Conservation (phyloP, 1,140 invertebrate genomes). For the Geopemphigus sp. region DNA sequence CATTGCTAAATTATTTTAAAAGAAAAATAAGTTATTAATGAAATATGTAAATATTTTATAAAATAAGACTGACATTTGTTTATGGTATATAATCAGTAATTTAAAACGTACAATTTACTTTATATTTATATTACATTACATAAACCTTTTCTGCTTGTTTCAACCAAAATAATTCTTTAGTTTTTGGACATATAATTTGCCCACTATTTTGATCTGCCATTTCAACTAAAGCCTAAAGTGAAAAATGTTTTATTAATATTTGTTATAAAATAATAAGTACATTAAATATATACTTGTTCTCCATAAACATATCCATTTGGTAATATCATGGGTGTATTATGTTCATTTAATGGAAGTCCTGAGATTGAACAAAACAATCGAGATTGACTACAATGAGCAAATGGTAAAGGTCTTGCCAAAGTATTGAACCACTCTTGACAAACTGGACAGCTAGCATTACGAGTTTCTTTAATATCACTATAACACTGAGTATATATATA, state of each 20-base stretch:
- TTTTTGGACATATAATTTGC: constrained; percentile 85
- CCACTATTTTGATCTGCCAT: constrained; percentile 88
- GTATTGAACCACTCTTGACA: constrained; percentile 85
- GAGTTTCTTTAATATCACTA: constrained; percentile 60
- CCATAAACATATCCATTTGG: constrained; percentile 98
- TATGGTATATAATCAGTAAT: constrained; percentile 20
- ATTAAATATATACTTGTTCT: constrained; percentile 68
- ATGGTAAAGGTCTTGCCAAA: constrained; percentile 82
- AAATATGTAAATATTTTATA: constrained; percentile 9
- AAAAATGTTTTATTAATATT: constrained; percentile 50
- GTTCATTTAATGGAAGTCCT: constrained; percentile 90
- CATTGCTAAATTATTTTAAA: too few species aligned
- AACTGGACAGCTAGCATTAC: constrained; percentile 89
- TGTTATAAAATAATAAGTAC: constrained; percentile 10
- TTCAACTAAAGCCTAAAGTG: constrained; percentile 69
- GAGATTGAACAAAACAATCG: constrained; percentile 89
- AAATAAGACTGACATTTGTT: not conserved
- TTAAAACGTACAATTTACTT: not conserved
- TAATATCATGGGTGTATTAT: constrained; percentile 97
- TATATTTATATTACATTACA: constrained; percentile 73
- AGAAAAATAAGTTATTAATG: not conserved
- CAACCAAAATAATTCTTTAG: constrained; percentile 82
- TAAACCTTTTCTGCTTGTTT: constrained; percentile 93
- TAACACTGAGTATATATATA: constrained; percentile 72
- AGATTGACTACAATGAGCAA: constrained; percentile 94